phyloP scores from a whole-genome alignment of 2,797 vertebrate genomes.

The Gymnothorax reevesii region DNA sequence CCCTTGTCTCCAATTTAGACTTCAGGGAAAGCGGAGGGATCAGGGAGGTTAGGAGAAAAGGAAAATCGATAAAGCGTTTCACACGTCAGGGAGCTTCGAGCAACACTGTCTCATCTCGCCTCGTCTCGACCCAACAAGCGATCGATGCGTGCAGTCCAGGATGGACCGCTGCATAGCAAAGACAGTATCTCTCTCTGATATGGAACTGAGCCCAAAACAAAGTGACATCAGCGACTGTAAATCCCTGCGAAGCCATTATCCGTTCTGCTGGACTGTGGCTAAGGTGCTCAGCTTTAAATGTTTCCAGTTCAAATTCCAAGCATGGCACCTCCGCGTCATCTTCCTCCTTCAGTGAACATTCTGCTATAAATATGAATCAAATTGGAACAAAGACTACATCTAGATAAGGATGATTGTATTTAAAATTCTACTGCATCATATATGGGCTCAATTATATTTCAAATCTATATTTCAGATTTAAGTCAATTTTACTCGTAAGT shows the following conservation, averaged over 20 bases:
- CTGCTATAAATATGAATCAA: not conserved
- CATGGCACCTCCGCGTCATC: not conserved
- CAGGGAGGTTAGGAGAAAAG: constrained; percentile 48
- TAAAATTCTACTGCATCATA: not conserved
- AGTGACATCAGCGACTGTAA: constrained; percentile 2
- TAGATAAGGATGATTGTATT: not conserved
- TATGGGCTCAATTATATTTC: not conserved
- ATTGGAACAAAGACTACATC: not conserved
- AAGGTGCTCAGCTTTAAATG: not conserved
- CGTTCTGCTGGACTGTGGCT: not conserved
- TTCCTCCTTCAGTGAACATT: not conserved
- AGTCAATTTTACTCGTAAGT: not conserved
- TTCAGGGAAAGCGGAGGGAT: constrained; percentile 34
- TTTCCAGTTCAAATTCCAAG: not conserved
- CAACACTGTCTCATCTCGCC: constrained; percentile 41
- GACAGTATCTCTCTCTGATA: constrained; percentile 18
- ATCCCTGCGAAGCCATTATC: not conserved
- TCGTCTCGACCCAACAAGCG: constrained; percentile 42
- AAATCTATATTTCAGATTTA: not conserved
- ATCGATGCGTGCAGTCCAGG: constrained; percentile 47
- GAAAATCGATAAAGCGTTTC: constrained; percentile 51
- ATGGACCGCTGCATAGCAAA: constrained; percentile 35
- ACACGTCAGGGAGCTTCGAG: constrained; percentile 55
- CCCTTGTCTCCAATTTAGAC: constrained; percentile 23
- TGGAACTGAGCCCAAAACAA: not conserved